Percentiles rank a stretch among this genome's conserved stretches.
Conservation (phyloP, 2,888 invertebrate genomes). For the Euclidia mi region DNA sequence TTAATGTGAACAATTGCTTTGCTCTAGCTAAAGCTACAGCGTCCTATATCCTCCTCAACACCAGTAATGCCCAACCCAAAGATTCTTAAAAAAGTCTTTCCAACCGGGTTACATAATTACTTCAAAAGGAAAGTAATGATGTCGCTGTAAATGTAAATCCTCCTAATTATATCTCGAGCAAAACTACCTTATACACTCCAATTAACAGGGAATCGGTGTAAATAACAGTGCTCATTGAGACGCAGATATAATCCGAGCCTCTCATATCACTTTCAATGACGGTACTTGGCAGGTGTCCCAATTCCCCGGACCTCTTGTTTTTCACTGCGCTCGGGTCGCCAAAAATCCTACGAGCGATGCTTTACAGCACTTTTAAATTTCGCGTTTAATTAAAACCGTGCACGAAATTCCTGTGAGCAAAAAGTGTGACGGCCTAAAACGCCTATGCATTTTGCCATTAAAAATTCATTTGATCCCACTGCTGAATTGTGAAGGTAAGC, state of each 20-base stretch:
- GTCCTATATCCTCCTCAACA: no score
- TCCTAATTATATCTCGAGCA: neutral
- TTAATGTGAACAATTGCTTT: no score
- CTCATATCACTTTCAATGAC: no score
- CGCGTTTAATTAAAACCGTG: constrained; percentile 39
- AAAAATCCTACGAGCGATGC: constrained; percentile 27
- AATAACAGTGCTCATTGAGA: neutral
- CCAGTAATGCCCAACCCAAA: no score
- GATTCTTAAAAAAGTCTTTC: no score
- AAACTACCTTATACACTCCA: neutral
- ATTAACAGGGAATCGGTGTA: neutral
- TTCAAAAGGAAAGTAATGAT: no score
- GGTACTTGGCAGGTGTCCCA: constrained; percentile 29
- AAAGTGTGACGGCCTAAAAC: constrained; percentile 12
- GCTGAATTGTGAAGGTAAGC: neutral
- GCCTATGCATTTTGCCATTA: constrained; percentile 13
- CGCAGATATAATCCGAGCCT: neutral
- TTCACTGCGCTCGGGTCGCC: constrained; percentile 18
- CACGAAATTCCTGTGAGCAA: constrained; percentile 9
- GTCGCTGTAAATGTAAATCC: no score
- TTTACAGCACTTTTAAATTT: constrained; percentile 37
- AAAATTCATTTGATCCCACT: neutral
- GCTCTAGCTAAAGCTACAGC: no score
- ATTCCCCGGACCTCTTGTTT: constrained; percentile 30
- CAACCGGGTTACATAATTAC: no score